A percentile compares a stretch with the other conserved stretches of the same genome.
phyloP scores from a whole-genome alignment of 1,140 invertebrate genomes.

The Dryas iulia region DNA sequence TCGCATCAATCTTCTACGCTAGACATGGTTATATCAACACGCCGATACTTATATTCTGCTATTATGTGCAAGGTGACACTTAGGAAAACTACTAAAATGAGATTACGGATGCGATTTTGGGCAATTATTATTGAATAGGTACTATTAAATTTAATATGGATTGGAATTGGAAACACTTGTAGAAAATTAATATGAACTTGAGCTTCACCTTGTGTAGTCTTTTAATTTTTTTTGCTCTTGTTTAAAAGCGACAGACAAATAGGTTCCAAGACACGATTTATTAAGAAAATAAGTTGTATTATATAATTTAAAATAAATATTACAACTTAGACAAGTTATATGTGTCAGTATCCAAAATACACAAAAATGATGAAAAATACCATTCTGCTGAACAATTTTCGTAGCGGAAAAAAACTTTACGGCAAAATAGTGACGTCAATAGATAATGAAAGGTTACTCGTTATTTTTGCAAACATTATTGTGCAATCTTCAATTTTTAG shows the following conservation, averaged over 20 bases:
- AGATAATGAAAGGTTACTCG: constrained; percentile 12
- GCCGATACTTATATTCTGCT: not conserved
- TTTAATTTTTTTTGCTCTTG: not conserved
- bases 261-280: too few species aligned
- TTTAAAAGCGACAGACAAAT: not conserved
- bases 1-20: constrained; percentile 35
- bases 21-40: constrained; percentile 9
- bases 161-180: too few species aligned
- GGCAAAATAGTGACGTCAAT: constrained; percentile 6
- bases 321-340: not conserved
- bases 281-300: not conserved
- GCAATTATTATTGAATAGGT: not conserved
- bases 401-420: constrained; percentile 12
- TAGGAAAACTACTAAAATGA: not conserved
- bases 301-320: not conserved
- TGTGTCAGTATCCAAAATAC: not conserved
- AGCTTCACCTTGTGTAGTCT: not conserved
- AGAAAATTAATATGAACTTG: too few species aligned
- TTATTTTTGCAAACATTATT: constrained; percentile 4
- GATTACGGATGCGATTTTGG: not conserved
- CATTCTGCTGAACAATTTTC: not conserved
- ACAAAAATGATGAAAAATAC: not conserved
- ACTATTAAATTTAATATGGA: not conserved
- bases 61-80: constrained; percentile 7
- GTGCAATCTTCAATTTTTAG: not conserved